Conservation (phyloP, 2,113 vertebrate genomes). For the Loxodonta africana region DNA sequence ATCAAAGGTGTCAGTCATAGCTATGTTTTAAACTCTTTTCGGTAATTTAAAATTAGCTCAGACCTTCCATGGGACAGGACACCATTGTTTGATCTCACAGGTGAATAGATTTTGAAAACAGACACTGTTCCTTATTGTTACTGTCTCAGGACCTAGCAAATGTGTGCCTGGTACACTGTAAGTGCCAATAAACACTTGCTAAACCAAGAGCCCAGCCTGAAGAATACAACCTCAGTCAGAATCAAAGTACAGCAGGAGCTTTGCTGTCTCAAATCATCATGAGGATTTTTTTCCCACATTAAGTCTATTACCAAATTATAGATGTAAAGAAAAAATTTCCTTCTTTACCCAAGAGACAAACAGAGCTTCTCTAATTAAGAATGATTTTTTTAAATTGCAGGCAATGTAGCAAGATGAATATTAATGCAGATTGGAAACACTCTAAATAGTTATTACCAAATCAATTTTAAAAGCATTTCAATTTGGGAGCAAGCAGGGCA, state of each 20-base stretch:
- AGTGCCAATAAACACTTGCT: not conserved
- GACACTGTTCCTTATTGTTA: not conserved
- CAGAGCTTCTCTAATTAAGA: constrained; percentile 75
- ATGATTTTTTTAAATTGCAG: constrained; percentile 80
- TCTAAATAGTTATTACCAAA: constrained; percentile 77
- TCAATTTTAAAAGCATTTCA: constrained; percentile 71
- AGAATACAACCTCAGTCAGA: not conserved
- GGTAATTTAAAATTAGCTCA: not conserved
- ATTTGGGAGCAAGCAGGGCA: not conserved
- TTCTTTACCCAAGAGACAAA: constrained; percentile 64
- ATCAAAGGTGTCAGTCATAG: not conserved
- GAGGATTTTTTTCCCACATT: constrained; percentile 13
- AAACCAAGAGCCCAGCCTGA: not conserved
- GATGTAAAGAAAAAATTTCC: constrained; percentile 69
- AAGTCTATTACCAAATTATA: constrained; percentile 55
- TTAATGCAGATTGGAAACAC: constrained; percentile 76
- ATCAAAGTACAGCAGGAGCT: not conserved
- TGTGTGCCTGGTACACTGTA: not conserved
- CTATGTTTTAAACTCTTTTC: not conserved
- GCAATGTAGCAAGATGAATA: constrained; percentile 77
- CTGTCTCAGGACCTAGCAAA: not conserved
- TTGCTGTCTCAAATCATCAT: not conserved
- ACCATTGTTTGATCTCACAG: not conserved
- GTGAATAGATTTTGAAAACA: constrained; percentile 2
- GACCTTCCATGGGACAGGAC: not conserved